Conservation (phyloP, 2,888 invertebrate species). For the Hypomecis atomaria region DNA sequence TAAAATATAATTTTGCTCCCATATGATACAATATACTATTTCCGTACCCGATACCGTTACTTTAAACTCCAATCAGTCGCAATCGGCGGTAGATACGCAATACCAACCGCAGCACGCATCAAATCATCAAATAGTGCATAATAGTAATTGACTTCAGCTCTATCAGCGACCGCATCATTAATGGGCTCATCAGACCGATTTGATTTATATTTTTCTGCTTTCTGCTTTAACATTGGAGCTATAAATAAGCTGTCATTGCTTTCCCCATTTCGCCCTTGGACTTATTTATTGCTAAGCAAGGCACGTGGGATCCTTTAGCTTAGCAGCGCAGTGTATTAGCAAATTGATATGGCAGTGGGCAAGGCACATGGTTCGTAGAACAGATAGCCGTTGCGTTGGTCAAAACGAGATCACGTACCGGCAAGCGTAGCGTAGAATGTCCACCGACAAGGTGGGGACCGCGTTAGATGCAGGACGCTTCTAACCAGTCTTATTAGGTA, state of each 20-base stretch:
- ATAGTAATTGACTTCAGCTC: conserved; percentile 43
- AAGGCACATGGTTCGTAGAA: too few species aligned
- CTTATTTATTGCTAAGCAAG: conserved; percentile 28
- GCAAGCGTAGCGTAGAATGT: too few species aligned
- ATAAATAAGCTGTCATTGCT: conserved; percentile 43
- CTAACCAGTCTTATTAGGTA: too few species aligned
- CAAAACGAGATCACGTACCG: too few species aligned
- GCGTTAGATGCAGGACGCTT: too few species aligned
- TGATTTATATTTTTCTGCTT: conserved; percentile 53
- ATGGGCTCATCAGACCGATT: conserved; percentile 45
- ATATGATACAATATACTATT: not conserved
- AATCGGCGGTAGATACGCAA: conserved; percentile 29
- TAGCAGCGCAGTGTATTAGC: not conserved
- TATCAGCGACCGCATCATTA: conserved; percentile 52
- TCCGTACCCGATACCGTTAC: not conserved
- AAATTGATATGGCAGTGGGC: too few species aligned
- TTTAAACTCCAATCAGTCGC: conserved; percentile 15
- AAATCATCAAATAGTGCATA: conserved; percentile 41
- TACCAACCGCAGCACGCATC: conserved; percentile 47
- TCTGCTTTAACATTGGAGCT: conserved; percentile 45
- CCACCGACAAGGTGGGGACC: too few species aligned
- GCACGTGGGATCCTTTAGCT: conserved; percentile 3
- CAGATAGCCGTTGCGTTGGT: too few species aligned
- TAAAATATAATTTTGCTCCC: too few species aligned
- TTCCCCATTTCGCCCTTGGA: conserved; percentile 31